A percentile compares a stretch with the other conserved stretches of the same genome.
phyloP scores from a whole-genome alignment of 1,140 invertebrate species.

The Solen grandis region DNA sequence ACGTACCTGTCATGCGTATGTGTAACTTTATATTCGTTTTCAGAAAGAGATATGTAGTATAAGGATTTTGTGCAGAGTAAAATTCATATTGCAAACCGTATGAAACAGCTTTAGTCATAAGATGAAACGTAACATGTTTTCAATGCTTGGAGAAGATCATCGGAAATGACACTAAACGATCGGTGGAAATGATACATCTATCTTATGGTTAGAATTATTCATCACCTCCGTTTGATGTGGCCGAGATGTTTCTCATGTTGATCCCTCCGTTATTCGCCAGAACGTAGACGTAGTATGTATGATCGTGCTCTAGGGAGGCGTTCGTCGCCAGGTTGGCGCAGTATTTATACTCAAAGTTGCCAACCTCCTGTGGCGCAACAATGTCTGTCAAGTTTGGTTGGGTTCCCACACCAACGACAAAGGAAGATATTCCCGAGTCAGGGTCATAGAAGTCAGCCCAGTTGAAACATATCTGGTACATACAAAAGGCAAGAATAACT shows the following conservation, averaged over 20 bases:
- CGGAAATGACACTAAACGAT: too few species aligned
- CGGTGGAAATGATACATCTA: too few species aligned
- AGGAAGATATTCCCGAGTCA: conserved; percentile 58
- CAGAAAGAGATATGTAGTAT: too few species aligned
- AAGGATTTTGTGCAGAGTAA: too few species aligned
- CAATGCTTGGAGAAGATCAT: too few species aligned
- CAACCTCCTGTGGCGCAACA: not conserved
- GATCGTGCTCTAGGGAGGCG: conserved; percentile 24
- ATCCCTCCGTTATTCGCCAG: conserved; percentile 50
- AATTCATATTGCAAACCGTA: too few species aligned
- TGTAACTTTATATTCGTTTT: too few species aligned
- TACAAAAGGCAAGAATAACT: too few species aligned
- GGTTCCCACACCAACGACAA: conserved; percentile 41
- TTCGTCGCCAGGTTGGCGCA: conserved; percentile 14
- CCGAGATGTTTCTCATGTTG: conserved; percentile 28
- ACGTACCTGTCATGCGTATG: too few species aligned
- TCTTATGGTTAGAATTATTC: not conserved
- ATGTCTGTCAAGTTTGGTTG: conserved; percentile 31
- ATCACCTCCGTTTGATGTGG: conserved; percentile 51
- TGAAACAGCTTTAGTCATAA: too few species aligned
- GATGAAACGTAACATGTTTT: too few species aligned
- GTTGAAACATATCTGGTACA: conserved; percentile 58
- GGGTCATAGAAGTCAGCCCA: conserved; percentile 63
- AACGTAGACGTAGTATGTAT: conserved; percentile 40
- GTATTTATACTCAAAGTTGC: not conserved